Base-by-base conservation (phyloP, 2,888 invertebrate species). In the Agrypnus murinus region DNA sequence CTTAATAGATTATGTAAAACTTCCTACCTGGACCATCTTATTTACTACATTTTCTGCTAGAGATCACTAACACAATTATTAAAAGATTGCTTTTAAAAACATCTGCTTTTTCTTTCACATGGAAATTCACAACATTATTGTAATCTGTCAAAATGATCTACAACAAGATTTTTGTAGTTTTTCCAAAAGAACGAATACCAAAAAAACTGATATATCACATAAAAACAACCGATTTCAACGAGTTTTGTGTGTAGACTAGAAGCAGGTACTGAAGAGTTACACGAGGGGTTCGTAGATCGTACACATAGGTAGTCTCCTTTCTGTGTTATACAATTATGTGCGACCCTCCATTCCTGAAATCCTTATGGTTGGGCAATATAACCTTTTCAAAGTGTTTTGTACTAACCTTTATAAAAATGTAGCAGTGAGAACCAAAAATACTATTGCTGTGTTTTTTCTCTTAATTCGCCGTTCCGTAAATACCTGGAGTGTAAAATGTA, bases 361-460 rank as follows among this genome's bases (percentile, higher is more conserved):
- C 65, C 55, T 65, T 46, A 64, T 50, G 65, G 64, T 65, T 59
- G 17, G 53, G 43, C 34, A 46, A 55, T 46, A 65, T 50, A 69
- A 71, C 67, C 69, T 71, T 69, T 72, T 45, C 46, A 48, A 73
- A 72, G 62, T 65, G 53, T 53, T 68, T 25, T 32, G 45, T 67
- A 62, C 58, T 71, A 75, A 73, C 77, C 73, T 78, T 75, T 75
- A 77, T 77, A 77, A 77, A 79, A 79, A 80, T 53, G 60, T 65
- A 38, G 17, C 14, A n/a, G 36, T 12, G 7, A 10, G 1, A 10
- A 9, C 0, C 55, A 1, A 15, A 36, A 55, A 50, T n/a, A n/a
- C n/a, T n/a, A n/a, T n/a, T n/a, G n/a, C n/a, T n/a, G n/a, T n/a
- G n/a, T n/a, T n/a, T n/a, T n/a, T n/a, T n/a, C 10, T 25, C 10